A percentile compares a stretch with the other conserved stretches of the same genome.
phyloP scores from a whole-genome alignment of 1,140 invertebrate genomes.

The Anastrepha ludens region DNA sequence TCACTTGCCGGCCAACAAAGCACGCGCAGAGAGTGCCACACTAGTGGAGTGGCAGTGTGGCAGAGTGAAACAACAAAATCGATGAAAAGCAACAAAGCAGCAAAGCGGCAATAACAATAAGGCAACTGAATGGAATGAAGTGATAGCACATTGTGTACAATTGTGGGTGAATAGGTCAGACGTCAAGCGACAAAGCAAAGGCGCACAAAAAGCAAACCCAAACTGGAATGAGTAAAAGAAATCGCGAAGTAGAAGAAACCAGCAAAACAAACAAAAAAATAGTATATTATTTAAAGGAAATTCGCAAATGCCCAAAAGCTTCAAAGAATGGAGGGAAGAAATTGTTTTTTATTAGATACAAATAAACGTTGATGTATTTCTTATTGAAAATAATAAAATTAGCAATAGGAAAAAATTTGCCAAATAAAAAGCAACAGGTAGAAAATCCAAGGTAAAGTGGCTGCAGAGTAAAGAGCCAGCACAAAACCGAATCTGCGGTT shows the following conservation, averaged over 20 bases:
- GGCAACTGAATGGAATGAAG: conserved; percentile 41
- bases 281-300: background rate
- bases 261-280: background rate
- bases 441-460: background rate
- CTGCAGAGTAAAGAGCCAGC: background rate
- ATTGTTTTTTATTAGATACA: background rate
- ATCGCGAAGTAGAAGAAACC: background rate
- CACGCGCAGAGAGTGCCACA: background rate
- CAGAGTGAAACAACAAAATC: conserved; percentile 18
- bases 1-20: conserved; percentile 57
- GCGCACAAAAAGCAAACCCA: conserved; percentile 58
- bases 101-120: conserved; percentile 2
- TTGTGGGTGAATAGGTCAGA: conserved; percentile 67
- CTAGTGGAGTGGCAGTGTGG: background rate
- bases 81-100: conserved; percentile 1
- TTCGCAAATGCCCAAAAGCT: background rate
- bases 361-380: background rate
- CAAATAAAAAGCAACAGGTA: background rate
- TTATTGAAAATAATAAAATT: conserved; percentile 47
- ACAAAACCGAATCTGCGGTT: background rate
- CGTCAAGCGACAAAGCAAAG: conserved; percentile 66
- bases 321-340: background rate
- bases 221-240: conserved; percentile 21
- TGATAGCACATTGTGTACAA: conserved; percentile 57
- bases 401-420: conserved; percentile 24